These are phyloP conservation scores for Umimayanthus kanabou DNA, from an alignment of 92 coral and sea anemone species.

Conservation along the genomic window DNA sequence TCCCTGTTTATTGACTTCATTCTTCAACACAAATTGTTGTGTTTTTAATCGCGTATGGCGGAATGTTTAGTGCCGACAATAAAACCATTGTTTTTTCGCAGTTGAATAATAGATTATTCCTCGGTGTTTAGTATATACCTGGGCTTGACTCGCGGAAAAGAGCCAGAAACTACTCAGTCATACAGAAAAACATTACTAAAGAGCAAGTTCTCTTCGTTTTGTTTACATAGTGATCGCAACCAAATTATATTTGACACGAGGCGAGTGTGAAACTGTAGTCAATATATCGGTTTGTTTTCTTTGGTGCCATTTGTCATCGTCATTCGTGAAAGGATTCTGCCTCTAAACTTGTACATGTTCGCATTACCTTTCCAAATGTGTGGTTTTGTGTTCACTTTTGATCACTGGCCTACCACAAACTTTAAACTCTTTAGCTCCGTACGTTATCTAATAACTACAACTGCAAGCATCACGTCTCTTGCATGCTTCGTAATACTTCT, in stretches of 20 bases:
- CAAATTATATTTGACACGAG: neutral
- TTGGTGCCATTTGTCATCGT: too few relatives aligned
- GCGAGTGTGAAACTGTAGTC: neutral
- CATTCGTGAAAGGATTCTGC: neutral
- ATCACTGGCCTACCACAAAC: neutral
- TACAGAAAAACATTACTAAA: neutral
- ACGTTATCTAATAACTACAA: neutral
- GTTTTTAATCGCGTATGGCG: neutral
- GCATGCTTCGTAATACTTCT: neutral
- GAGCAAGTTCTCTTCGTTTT: neutral
- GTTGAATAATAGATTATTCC: neutral
- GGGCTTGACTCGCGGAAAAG: neutral
- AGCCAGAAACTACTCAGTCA: neutral
- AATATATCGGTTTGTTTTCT: neutral
- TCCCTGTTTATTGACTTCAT: neutral
- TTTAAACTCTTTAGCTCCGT: too few relatives aligned
- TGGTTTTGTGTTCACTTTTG: neutral
- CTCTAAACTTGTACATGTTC: neutral
- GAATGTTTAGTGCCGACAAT: slow-evolving; percentile 1
- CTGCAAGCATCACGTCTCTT: neutral
- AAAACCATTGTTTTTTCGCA: slow-evolving; percentile 2
- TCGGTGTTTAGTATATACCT: neutral
- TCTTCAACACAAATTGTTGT: neutral
- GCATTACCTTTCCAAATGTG: neutral
- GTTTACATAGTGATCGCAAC: neutral